Conservation (phyloP, 1,140 invertebrate genomes). For the Platyscapa corneri region DNA sequence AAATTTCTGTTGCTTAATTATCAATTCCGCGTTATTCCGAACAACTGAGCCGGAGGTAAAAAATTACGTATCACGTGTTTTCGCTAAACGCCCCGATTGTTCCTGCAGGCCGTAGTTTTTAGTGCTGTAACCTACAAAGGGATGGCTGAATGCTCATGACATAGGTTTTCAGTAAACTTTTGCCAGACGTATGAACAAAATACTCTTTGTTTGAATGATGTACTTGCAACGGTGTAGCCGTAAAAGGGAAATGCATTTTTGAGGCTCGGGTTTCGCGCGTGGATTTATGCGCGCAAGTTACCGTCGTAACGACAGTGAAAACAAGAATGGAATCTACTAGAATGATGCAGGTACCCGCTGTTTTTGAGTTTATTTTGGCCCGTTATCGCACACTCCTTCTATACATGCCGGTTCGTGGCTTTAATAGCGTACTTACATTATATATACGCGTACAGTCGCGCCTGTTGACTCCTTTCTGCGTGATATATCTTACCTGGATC, state of each 20-base stretch:
- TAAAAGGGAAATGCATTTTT: slow-evolving; percentile 53
- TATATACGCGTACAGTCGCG: neutral
- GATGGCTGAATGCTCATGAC: neutral
- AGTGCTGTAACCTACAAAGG: too few species aligned
- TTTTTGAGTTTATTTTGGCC: slow-evolving; percentile 38
- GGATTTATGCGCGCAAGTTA: neutral
- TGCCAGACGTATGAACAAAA: neutral
- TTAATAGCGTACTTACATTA: neutral
- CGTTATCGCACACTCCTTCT: slow-evolving; percentile 42
- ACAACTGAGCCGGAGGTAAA: too few species aligned
- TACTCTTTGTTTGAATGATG: neutral
- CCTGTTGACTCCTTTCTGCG: too few species aligned
- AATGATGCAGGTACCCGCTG: slow-evolving; percentile 49
- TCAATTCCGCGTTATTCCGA: too few species aligned
- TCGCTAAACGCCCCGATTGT: too few species aligned
- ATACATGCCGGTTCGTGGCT: slow-evolving; percentile 17
- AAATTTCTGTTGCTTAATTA: too few species aligned
- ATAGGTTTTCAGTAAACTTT: neutral
- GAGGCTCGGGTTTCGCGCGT: slow-evolving; percentile 45
- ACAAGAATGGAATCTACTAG: slow-evolving; percentile 48
- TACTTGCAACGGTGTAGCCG: neutral
- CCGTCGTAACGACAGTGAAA: slow-evolving; percentile 48
- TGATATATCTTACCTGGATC: neutral
- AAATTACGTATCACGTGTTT: too few species aligned
- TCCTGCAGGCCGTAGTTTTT: too few species aligned